Evolutionary conservation across 2,888 invertebrate genomes (phyloP).

Genomic region (Oxycera nigricornis): DNA sequence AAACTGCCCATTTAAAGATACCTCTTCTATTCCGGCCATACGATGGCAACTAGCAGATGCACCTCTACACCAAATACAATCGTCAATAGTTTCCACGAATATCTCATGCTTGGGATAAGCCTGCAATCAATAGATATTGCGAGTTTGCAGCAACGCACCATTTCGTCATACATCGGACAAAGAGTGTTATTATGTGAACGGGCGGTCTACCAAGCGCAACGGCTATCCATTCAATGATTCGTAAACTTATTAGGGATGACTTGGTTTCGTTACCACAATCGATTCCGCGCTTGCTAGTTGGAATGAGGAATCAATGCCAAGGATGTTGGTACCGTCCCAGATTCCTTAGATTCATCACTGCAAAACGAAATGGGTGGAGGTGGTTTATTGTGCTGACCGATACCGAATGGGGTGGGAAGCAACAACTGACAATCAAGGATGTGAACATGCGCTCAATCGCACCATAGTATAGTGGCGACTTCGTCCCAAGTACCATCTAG

Average conservation of each 20-base stretch:
- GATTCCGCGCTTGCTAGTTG: neutral
- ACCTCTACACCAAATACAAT: no score
- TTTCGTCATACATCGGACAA: no score
- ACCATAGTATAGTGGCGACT: no score
- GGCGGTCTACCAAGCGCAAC: neutral
- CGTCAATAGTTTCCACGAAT: no score
- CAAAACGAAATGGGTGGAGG: neutral
- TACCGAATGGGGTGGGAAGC: neutral
- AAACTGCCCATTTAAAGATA: no score
- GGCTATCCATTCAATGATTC: constrained; percentile 10
- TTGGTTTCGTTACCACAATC: constrained; percentile 9
- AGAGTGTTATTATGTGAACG: no score
- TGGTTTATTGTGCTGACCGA: neutral
- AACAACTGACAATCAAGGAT: neutral
- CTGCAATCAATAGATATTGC: no score
- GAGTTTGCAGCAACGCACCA: no score
- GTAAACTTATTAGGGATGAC: constrained; percentile 16
- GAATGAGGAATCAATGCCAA: constrained; percentile 28
- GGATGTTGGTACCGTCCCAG: neutral
- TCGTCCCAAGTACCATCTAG: no score
- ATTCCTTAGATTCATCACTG: neutral
- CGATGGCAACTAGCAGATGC: no score
- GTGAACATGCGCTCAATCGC: neutral
- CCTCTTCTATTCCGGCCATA: no score
- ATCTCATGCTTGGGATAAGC: no score